Percentiles rank a stretch among this genome's conserved stretches.
phyloP scores from a whole-genome alignment of 1,140 invertebrate species.

The Bombus breviceps region DNA sequence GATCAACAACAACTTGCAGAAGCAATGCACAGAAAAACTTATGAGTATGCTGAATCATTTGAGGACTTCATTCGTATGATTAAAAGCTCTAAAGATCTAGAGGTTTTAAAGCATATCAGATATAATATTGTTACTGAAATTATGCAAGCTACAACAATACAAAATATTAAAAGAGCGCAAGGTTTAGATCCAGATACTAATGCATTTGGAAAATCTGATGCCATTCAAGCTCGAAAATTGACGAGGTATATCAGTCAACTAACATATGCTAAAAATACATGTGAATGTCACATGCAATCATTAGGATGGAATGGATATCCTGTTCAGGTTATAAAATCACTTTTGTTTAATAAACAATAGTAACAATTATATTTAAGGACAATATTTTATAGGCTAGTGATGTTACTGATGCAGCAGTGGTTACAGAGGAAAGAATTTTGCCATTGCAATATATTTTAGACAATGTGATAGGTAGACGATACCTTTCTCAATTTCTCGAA shows the following conservation, averaged over 20 bases:
- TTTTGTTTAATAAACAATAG: not conserved
- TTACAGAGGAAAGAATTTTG: conserved; percentile 81
- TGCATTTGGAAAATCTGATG: conserved; percentile 86
- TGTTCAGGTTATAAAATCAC: conserved; percentile 72
- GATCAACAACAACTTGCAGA: conserved; percentile 90
- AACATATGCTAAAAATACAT: conserved; percentile 91
- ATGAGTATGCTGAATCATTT: conserved; percentile 94
- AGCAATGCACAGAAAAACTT: conserved; percentile 91
- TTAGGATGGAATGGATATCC: conserved; percentile 92
- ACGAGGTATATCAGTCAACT: conserved; percentile 92
- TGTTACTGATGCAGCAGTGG: conserved; percentile 68
- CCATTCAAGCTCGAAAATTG: conserved; percentile 87
- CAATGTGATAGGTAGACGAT: conserved; percentile 87
- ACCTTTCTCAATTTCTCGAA: conserved; percentile 91
- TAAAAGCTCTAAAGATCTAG: conserved; percentile 90
- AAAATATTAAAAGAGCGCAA: conserved; percentile 93
- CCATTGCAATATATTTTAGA: conserved; percentile 87
- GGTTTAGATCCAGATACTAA: conserved; percentile 89
- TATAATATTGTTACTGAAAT: conserved; percentile 95
- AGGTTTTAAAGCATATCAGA: conserved; percentile 92
- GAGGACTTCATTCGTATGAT: conserved; percentile 95
- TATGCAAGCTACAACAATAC: conserved; percentile 95
- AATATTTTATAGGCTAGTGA: conserved; percentile 71
- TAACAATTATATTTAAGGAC: conserved; percentile 25
- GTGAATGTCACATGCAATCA: conserved; percentile 90